Evolutionary conservation across 2,888 invertebrate species (phyloP).

Genomic region (Temnothorax ravouxi): DNA sequence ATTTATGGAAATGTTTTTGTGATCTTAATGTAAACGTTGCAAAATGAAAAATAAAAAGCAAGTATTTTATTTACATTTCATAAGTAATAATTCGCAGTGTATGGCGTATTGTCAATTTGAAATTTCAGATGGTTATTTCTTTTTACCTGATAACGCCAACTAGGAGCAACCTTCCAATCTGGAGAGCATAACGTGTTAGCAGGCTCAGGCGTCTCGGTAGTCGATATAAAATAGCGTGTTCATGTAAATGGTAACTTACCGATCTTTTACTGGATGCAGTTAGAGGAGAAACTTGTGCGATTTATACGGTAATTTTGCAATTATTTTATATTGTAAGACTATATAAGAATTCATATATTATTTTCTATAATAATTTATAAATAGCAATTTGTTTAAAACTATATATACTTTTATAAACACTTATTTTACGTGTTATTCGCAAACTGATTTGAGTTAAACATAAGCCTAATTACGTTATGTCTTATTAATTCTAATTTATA

Average conservation of each 20-base stretch:
- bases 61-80: neutral
- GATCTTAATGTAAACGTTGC: neutral
- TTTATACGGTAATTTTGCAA: neutral
- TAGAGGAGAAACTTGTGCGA: neutral
- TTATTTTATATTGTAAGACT: neutral
- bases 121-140: neutral
- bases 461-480: neutral
- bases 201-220: neutral
- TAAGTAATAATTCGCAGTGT: neutral
- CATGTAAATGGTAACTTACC: conserved; percentile 8
- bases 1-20: neutral
- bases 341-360: neutral
- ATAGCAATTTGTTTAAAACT: neutral
- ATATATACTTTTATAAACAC: neutral
- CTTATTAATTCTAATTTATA: neutral
- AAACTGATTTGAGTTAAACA: neutral
- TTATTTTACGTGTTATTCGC: neutral
- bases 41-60: neutral
- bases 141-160: neutral
- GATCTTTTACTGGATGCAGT: neutral
- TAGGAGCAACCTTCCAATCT: neutral
- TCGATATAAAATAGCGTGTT: conserved; percentile 5
- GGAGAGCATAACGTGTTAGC: neutral
- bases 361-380: neutral
- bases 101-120: neutral